Base-by-base conservation (phyloP, 2,113 vertebrate genomes). In the Oplegnathus fasciatus region DNA sequence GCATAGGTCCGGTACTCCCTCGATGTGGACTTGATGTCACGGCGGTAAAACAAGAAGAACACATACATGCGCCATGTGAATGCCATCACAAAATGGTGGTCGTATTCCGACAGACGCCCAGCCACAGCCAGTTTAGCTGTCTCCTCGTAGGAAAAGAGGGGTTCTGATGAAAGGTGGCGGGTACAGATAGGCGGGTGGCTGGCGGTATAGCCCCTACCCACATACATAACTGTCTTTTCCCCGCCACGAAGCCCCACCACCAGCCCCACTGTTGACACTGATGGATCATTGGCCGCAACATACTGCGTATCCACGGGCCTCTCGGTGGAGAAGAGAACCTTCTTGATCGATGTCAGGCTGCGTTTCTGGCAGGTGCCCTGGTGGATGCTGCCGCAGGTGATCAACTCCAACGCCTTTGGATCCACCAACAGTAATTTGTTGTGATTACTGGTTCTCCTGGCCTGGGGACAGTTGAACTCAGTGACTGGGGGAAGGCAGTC, bases 321-420 rank as follows among this genome's bases (percentile, higher is more conserved):
- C 88, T 97, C 96, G 0, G 97, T 97, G 50, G 96, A 95, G 86
- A 99, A 98, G 4, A 98, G 93, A 32, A 99, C 87, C 0, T 91
- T 81, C 32, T 89, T 86, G 0, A 99, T 96, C 6, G 96, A 96
- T 0, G 57, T 58, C 5, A 98, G 94, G 83, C 95, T 97, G 76
- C 98, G 96, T 88, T 98, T 99, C 90, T 99, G 97, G 46, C 98
- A 99, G 85, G 97, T 97, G 0, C 98, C 98, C 92, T 99, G 98
- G 93, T 98, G 96, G 40, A 98, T 97, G 0, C 97, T 99, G 78
- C 98, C 98, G 3, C 98, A 99, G 61, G 96, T 97, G 4, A 99
- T 97, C 71, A 99, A 93, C 91, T 98, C 96, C 30, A 86, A 88
- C 24, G 95, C 94, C 73, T 93, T 93, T 0, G 96, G 55, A 75